Evolutionary conservation across 1,140 invertebrate genomes (phyloP).

Genomic region (Holotrichia oblita): DNA sequence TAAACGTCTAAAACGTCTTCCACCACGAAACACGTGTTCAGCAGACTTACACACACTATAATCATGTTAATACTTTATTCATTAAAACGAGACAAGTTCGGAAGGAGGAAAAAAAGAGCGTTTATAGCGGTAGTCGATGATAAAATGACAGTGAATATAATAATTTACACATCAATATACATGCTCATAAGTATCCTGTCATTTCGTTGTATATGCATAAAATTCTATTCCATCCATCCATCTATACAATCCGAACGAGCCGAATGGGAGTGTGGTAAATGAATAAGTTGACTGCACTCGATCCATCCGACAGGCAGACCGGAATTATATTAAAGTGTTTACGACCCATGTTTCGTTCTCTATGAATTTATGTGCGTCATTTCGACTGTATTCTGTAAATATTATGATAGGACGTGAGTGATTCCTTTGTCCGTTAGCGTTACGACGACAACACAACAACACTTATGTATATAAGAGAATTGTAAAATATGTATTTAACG

Average conservation of each 20-base stretch:
- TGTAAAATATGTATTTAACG: conserved; percentile 44
- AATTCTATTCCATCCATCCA: not conserved
- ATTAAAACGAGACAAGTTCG: not conserved
- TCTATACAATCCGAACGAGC: no score
- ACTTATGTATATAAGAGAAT: conserved; percentile 18
- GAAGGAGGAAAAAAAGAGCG: not conserved
- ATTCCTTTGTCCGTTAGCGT: conserved; percentile 33
- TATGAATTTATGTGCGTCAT: conserved; percentile 35
- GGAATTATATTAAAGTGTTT: conserved; percentile 43
- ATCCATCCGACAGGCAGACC: not conserved
- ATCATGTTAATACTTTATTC: not conserved
- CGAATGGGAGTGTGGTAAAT: no score
- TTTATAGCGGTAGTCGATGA: not conserved
- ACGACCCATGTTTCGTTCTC: conserved; percentile 27
- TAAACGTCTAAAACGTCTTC: not conserved
- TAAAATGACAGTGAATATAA: conserved; percentile 24
- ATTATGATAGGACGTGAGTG: conserved; percentile 44
- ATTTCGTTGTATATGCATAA: not conserved
- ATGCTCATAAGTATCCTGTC: not conserved
- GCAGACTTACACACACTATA: not conserved
- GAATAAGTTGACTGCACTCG: no score
- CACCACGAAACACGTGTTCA: not conserved
- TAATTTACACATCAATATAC: conserved; percentile 19
- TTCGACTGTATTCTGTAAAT: conserved; percentile 39
- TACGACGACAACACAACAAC: not conserved